Percentiles rank a stretch among this genome's conserved stretches.
phyloP scores from a whole-genome alignment of 2,797 vertebrate genomes.

The Merluccius polli region DNA sequence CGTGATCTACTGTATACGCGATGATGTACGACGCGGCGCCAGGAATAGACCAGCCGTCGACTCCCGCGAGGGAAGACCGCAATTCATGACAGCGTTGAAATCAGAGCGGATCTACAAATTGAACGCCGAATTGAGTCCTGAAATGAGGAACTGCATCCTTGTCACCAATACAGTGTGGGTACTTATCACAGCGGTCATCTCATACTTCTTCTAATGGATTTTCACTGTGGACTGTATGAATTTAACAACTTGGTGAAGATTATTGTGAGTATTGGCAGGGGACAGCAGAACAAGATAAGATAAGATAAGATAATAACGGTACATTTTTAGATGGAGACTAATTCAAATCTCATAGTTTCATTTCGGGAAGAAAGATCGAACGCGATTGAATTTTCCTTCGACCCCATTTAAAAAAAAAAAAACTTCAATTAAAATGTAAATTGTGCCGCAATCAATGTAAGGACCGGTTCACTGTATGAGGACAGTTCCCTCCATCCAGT shows the following conservation, averaged over 20 bases:
- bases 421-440: too few relatives aligned
- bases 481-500: too few relatives aligned
- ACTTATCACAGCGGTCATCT: constrained; percentile 1
- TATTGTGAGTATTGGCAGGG: neutral
- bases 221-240: constrained; percentile 1
- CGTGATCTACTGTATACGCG: too few relatives aligned
- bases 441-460: too few relatives aligned
- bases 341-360: neutral
- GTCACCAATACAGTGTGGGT: neutral
- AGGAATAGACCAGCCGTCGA: neutral
- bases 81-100: neutral
- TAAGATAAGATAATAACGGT: too few relatives aligned
- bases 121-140: neutral
- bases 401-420: too few relatives aligned
- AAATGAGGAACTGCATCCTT: constrained; percentile 4
- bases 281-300: neutral
- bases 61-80: neutral
- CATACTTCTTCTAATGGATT: constrained; percentile 26
- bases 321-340: neutral
- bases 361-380: neutral
- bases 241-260: too few relatives aligned
- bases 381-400: too few relatives aligned
- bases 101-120: neutral
- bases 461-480: too few relatives aligned
- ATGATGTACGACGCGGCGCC: too few relatives aligned